A percentile compares a stretch with the other conserved stretches of the same genome.
Evolutionary conservation across 1,140 invertebrate genomes (phyloP).

Genomic region (Pogonus chalceus): DNA sequence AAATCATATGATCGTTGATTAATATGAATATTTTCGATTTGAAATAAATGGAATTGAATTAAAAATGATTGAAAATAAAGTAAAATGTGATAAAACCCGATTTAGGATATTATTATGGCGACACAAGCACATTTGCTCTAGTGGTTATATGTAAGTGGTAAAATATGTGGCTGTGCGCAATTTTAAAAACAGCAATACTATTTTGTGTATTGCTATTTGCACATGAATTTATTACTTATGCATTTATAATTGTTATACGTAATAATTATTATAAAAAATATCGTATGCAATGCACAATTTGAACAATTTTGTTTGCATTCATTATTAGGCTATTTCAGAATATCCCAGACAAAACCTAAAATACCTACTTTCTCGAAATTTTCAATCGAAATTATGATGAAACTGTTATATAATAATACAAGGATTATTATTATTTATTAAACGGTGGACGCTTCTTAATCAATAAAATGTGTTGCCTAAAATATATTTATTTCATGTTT

Average conservation of each 20-base stretch:
- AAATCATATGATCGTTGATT: no score
- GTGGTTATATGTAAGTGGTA: background rate
- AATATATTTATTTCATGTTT: background rate
- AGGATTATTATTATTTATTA: background rate
- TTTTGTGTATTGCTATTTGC: background rate
- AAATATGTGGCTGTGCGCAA: conserved; percentile 6
- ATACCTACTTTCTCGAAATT: background rate
- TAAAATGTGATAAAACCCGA: no score
- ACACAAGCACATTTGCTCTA: conserved; percentile 2
- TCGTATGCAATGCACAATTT: background rate
- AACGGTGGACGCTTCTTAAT: conserved; percentile 4
- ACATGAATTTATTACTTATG: conserved; percentile 3
- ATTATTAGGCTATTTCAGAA: background rate
- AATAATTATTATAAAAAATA: background rate
- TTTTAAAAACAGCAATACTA: background rate
- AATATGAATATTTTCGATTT: no score
- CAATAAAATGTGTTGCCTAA: conserved; percentile 6
- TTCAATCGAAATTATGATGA: background rate
- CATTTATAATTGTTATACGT: conserved; percentile 3
- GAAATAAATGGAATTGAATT: no score
- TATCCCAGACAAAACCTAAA: background rate
- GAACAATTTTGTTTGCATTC: background rate
- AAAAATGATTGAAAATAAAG: no score
- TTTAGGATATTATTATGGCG: background rate
- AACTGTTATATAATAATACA: background rate